Conservation (phyloP, 2,888 invertebrate species). For the Stictocephala bisonia region DNA sequence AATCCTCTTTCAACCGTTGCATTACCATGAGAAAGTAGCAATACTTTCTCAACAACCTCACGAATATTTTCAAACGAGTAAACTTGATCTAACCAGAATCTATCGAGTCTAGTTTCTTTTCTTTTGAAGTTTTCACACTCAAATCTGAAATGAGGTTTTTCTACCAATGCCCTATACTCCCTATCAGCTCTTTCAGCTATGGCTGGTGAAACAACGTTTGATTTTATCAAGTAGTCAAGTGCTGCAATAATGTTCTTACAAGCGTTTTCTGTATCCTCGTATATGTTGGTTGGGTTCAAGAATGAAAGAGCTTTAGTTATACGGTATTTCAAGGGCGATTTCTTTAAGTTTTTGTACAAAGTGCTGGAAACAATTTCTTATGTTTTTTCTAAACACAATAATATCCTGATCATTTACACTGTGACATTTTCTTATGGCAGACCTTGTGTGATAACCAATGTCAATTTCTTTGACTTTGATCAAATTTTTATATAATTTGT, state of each 20-base stretch:
- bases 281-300: not conserved
- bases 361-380: not conserved
- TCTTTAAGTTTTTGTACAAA: not conserved
- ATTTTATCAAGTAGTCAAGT: not conserved
- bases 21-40: constrained; percentile 5
- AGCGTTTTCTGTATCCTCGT: not conserved
- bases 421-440: not conserved
- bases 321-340: not conserved
- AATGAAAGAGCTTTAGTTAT: not conserved
- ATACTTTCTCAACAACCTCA: not conserved
- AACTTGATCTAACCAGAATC: not conserved
- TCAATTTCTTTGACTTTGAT: too few species aligned
- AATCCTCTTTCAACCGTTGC: constrained; percentile 21
- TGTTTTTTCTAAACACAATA: not conserved
- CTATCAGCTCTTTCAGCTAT: not conserved
- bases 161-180: not conserved
- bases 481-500: too few species aligned
- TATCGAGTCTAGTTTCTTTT: not conserved
- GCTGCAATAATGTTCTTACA: not conserved
- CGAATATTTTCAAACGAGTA: not conserved
- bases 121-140: not conserved
- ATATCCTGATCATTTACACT: not conserved
- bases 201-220: not conserved
- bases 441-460: too few species aligned
- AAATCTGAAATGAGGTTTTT: not conserved